Base-by-base conservation (phyloP, 2,888 invertebrate species). In the Meteorus cinctellus region DNA sequence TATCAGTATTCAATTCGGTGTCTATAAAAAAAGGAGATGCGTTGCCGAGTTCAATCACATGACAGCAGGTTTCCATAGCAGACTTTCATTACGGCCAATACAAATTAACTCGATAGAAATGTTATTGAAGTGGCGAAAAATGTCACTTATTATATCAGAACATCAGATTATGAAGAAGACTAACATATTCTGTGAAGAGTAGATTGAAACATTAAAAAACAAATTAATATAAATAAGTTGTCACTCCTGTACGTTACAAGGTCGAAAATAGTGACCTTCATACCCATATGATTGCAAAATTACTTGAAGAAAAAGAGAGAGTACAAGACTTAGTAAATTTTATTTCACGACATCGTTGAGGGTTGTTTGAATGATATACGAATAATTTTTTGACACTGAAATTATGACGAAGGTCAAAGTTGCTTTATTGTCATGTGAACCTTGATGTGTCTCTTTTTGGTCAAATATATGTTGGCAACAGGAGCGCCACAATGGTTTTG, bases 341-440 rank as follows among this genome's bases (percentile, higher is more conserved):
- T 10, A 91, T 59, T 0, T 91, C 90, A 83, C 94, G 94, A n/a
- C 92, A 89, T 1, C 91, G 89, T 0, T 90, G 86, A 82, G 94
- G 94, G 0, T 91, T 90, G 62, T 92, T 92, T 77, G 94, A 84
- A 79, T 93, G 92, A 77, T 92, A 92, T 79, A 92, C 92, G 62
- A 92, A 92, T 0, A 92, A 90, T 81, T 93, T 92, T 81, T 92
- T 92, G 81, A 92, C 92, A 0, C 92, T 92, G 79, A 93, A 94
- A 0, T 92, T 89, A 0, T 92, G 90, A 79, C 93, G 93, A 0
- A 92, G 89, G 76, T 92, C 92, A 16, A 91, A 91, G 67, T 91
- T 91, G 16, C 92, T 92, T 45, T 87, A 87, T 55, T 0, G 80
- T 79, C 78, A 83, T 82, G 74, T 87, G 87, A 0, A 83, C 84